Base-by-base conservation (phyloP, 2,113 vertebrate species). In the Climacteris rufus region DNA sequence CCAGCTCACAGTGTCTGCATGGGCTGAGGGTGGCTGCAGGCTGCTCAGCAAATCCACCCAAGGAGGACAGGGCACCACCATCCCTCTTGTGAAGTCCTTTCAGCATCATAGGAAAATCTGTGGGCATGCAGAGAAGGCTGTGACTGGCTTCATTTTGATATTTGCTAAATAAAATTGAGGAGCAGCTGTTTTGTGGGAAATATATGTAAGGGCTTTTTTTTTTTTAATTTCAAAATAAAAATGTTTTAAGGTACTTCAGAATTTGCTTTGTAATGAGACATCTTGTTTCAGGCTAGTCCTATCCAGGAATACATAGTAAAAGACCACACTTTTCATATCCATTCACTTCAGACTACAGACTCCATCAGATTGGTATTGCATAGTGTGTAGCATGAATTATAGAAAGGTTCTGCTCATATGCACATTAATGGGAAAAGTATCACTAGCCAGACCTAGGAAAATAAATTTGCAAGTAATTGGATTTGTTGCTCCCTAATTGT, bases 121-220 rank as follows among this genome's bases (percentile, higher is more conserved):
- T 81, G 87, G 72, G 86, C 66, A 85, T 7, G 3, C 54, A 49
- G 83, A 95, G 89, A 54, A 89, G 81, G 60, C 92, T 87, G 57
- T 9, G 5, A 60, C 64, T 87, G 52, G 40, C 71, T 89, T 91
- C 40, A 16, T 80, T 90, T 63, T 94, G 71, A 9, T 90, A 76
- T 86, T 92, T 90, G 79, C 83, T 93, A 92, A 96, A 90, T 94
- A 90, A 95, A 88, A 86, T 57, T 6, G 28, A 86, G 68, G 66
- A 93, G 45, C 85, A 94, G 75, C 83, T 91, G 63, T 93, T 93
- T 94, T 65, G 79, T 93, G 90, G 88, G 83, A 95, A 96, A 90
- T 65, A 40, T 42, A 68, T 87, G 56, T 71, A 35, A 71, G 22
- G 23, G 5, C 24, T 15, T 23, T 25, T 53, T 57, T 39, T 47